Base-by-base conservation (phyloP, 2,888 invertebrate genomes). In the Drosophila colorata region DNA sequence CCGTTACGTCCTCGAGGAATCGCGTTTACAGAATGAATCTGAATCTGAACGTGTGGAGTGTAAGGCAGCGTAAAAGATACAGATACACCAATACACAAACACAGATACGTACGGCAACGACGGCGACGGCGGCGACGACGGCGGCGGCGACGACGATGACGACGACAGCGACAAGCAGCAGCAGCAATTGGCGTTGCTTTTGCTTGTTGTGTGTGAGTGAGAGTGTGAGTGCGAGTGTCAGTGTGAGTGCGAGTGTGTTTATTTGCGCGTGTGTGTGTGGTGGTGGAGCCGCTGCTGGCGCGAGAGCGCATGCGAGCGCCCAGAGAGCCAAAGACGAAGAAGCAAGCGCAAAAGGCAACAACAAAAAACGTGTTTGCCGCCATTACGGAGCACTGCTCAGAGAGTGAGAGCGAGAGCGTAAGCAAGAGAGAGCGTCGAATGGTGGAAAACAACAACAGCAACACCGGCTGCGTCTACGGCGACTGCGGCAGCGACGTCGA, bases 21-120 rank as follows among this genome's bases (percentile, higher is more conserved):
- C 92, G 92, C 91, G 91, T 90, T 90, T 92, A 92, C 92, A 92
- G 92, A 92, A 92, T 92, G 92, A 91, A 91, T 91, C 88, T 90
- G 90, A 91, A 91, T 91, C 89, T 90, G 90, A 92, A 91, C 89
- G 90, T 90, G 90, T 90, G 91, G 84, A 90, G 91, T 91, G 91
- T 91, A 91, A 91, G 89, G 89, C 91, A 91, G 88, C 91, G 91
- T 91, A 91, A 91, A 91, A 86, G 89, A 86, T 87, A 89, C 81
- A 88, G 89, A 88, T 68, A 87, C 87, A 72, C 78, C 74, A 74
- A 74, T 56, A 72, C 74, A 73, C 73, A 59, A 20, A 63, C 49
- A 61, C 57, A 68, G 31, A 56, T 18, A 61, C 41, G 51, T 31
- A 46, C 31, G 57, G 57, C 55, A 28, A 40, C 51, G 51, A 51